Evolutionary conservation across 2,888 invertebrate genomes (phyloP).

Genomic region (Synanthedon vespiformis): DNA sequence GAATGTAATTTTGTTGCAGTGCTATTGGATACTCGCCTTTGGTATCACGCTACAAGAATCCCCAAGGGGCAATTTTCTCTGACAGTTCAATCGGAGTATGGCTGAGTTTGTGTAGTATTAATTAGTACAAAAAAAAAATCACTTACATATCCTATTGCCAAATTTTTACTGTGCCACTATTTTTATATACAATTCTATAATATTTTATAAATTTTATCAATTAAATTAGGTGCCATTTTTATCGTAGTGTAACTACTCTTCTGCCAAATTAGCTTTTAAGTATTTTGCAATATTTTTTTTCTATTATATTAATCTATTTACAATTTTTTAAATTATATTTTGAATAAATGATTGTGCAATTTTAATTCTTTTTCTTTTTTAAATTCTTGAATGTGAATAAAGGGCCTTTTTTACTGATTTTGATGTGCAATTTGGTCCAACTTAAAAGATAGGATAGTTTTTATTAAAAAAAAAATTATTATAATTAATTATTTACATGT

Average conservation of each 20-base stretch:
- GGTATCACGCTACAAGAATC: slow-evolving; percentile 91
- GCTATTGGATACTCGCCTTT: slow-evolving; percentile 87
- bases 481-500: no score
- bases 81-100: slow-evolving; percentile 93
- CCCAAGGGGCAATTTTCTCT: slow-evolving; percentile 85
- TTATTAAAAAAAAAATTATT: no score
- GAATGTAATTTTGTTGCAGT: slow-evolving; percentile 63
- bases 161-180: slow-evolving; percentile 28
- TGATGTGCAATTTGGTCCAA: no score
- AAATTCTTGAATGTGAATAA: no score
- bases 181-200: slow-evolving; percentile 7
- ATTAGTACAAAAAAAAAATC: slow-evolving; percentile 37
- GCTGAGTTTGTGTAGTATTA: slow-evolving; percentile 52
- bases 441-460: no score
- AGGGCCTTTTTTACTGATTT: no score
- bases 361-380: neutral
- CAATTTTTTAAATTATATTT: neutral
- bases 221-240: slow-evolving; percentile 49
- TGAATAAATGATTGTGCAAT: neutral
- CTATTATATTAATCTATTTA: slow-evolving; percentile 10
- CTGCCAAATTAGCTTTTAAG: slow-evolving; percentile 24
- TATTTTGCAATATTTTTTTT: slow-evolving; percentile 21
- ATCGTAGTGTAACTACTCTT: slow-evolving; percentile 43
- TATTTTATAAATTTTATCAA: slow-evolving; percentile 17
- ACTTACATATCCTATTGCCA: slow-evolving; percentile 59